These are phyloP conservation scores for Sciurus niger DNA, from an alignment of 2,113 vertebrate species.

Conservation along the genomic window DNA sequence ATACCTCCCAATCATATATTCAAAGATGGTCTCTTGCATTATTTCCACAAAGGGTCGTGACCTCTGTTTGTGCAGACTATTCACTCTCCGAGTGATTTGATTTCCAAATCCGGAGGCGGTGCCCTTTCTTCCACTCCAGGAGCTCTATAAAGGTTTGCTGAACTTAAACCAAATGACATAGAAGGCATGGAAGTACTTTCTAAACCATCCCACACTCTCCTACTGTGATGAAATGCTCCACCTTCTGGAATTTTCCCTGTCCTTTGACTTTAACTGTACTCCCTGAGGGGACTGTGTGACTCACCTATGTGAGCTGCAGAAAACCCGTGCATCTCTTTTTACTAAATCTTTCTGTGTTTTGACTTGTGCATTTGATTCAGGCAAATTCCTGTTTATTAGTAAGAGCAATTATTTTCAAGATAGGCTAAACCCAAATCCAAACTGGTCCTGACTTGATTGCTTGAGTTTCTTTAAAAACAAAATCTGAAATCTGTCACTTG, in stretches of 20 bases:
- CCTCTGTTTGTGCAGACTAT: background rate
- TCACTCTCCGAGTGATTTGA: background rate
- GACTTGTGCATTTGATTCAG: conserved; percentile 66
- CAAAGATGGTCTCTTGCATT: background rate
- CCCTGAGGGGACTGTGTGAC: background rate
- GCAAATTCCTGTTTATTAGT: conserved; percentile 67
- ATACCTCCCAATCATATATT: background rate
- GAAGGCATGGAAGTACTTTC: background rate
- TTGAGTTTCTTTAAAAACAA: conserved; percentile 39
- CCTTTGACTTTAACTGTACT: background rate
- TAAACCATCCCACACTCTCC: background rate
- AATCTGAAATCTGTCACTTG: conserved; percentile 28
- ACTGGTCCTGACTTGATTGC: conserved; percentile 55
- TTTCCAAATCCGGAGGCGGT: background rate
- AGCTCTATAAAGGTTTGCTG: background rate
- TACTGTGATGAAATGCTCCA: background rate
- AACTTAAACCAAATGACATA: background rate
- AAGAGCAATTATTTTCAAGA: conserved; percentile 68
- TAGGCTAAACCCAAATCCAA: conserved; percentile 42
- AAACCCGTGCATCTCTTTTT: conserved; percentile 17
- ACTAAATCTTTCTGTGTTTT: conserved; percentile 44
- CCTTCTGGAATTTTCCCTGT: background rate
- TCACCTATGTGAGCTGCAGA: conserved; percentile 9
- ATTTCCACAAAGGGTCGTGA: conserved; percentile 24
- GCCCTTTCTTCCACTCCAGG: background rate